Evolutionary conservation across 2,888 invertebrate species (phyloP).

Genomic region (Tachina lurida): DNA sequence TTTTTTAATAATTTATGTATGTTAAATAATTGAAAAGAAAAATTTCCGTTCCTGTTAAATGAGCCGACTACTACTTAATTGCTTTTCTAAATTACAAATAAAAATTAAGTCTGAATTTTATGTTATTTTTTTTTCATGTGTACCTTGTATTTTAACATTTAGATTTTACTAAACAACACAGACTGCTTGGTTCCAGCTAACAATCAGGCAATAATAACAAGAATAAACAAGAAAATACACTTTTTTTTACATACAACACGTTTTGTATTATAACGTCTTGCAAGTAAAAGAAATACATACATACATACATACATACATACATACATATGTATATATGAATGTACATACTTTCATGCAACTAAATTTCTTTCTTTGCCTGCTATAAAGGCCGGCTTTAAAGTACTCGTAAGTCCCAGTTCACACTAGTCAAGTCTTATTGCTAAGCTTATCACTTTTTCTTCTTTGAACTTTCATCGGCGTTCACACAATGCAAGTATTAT

Average conservation of each 20-base stretch:
- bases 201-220: slow-evolving; percentile 33
- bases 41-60: too few species aligned
- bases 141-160: slow-evolving; percentile 49
- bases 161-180: slow-evolving; percentile 54
- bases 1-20: too few species aligned
- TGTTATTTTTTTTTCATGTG: slow-evolving; percentile 3
- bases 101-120: background rate
- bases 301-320: background rate
- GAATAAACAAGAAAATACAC: slow-evolving; percentile 29
- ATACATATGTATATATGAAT: slow-evolving; percentile 6
- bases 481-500: too few species aligned
- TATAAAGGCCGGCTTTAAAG: slow-evolving; percentile 1
- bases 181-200: slow-evolving; percentile 68
- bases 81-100: background rate
- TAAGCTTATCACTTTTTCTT: too few species aligned
- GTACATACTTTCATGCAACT: slow-evolving; percentile 30
- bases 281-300: slow-evolving; percentile 19
- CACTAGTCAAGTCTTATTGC: too few species aligned
- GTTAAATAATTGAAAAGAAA: too few species aligned
- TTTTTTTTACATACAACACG: slow-evolving; percentile 12
- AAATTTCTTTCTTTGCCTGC: slow-evolving; percentile 35
- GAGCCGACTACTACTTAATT: too few species aligned
- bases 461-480: too few species aligned
- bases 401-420: too few species aligned
- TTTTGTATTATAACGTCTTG: slow-evolving; percentile 7